These are phyloP conservation scores for Scomber colias DNA, from an alignment of 2,113 vertebrate species.

Conservation along the genomic window DNA sequence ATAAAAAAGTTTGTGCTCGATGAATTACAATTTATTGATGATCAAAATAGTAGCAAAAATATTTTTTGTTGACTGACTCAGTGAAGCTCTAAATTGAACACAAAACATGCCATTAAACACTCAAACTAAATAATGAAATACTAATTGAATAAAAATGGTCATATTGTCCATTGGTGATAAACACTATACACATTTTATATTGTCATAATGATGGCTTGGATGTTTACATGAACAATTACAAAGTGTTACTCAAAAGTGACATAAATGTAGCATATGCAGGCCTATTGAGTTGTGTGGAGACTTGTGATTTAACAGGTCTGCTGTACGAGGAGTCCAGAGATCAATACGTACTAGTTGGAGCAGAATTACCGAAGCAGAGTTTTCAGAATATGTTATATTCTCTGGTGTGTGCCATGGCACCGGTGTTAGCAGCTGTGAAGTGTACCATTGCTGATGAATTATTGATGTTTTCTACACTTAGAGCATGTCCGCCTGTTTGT, in stretches of 20 bases:
- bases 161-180: too few relatives aligned
- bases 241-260: not conserved
- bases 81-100: too few relatives aligned
- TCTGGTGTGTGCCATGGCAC: conserved; percentile 2
- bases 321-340: not conserved
- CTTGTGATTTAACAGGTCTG: too few relatives aligned
- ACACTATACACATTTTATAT: too few relatives aligned
- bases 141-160: too few relatives aligned
- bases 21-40: too few relatives aligned
- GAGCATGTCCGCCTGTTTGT: conserved; percentile 15
- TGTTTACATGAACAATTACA: not conserved
- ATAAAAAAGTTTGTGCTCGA: too few relatives aligned
- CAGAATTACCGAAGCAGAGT: not conserved
- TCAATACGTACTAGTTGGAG: not conserved
- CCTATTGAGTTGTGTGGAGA: not conserved
- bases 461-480: conserved; percentile 46
- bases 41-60: too few relatives aligned
- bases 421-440: conserved; percentile 12
- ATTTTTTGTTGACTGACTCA: too few relatives aligned
- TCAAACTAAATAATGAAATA: too few relatives aligned
- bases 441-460: conserved; percentile 57
- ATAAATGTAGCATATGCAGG: not conserved
- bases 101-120: too few relatives aligned
- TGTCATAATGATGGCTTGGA: too few relatives aligned
- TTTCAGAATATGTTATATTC: conserved; percentile 4